Percentiles rank a stretch among this genome's conserved stretches.
Conservation (phyloP, 2,113 vertebrate species). For the Gorilla gorilla region DNA sequence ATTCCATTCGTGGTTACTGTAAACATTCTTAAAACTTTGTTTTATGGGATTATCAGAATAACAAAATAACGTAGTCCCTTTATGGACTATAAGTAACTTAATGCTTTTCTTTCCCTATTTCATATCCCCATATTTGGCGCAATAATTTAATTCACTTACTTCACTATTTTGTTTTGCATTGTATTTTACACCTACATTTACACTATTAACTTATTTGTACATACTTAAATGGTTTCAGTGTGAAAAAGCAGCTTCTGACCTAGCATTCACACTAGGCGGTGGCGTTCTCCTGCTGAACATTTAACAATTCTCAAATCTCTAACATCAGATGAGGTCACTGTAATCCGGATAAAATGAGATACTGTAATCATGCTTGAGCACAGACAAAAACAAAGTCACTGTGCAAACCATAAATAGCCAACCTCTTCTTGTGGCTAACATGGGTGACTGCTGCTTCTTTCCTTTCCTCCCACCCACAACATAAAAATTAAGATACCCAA, state of each 20-base stretch:
- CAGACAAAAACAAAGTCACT: not conserved
- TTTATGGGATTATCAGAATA: not conserved
- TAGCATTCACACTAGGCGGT: not conserved
- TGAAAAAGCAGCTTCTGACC: not conserved
- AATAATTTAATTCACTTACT: not conserved
- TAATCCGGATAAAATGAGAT: not conserved
- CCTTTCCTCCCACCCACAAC: not conserved
- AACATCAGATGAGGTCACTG: not conserved
- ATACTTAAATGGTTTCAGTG: not conserved
- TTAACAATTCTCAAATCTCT: not conserved
- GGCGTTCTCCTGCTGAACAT: not conserved
- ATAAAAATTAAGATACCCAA: not conserved
- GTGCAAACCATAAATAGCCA: not conserved
- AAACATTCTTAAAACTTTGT: not conserved
- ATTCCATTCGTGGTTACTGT: not conserved
- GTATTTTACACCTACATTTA: not conserved
- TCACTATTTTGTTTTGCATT: not conserved
- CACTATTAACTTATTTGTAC: not conserved
- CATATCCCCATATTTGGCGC: not conserved
- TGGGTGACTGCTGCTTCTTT: not conserved
- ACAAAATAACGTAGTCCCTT: not conserved
- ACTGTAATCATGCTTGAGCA: not conserved
- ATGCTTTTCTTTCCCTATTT: not conserved
- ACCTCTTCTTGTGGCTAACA: not conserved
- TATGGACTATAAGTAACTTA: not conserved